Conservation (phyloP, 2,797 vertebrate genomes). For the Poecilia wingei region DNA sequence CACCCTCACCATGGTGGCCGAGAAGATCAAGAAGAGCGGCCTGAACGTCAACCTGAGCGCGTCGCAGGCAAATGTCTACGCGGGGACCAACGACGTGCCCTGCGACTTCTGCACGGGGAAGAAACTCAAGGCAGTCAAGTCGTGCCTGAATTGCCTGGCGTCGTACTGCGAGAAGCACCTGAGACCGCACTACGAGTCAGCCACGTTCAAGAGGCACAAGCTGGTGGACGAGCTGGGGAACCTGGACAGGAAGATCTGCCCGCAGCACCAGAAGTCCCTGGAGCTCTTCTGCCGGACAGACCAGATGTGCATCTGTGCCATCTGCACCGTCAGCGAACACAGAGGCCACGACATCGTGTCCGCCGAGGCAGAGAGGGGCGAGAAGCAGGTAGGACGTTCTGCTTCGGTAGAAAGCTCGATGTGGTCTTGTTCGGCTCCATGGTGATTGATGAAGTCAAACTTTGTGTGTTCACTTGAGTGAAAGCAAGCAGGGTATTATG, state of each 20-base stretch:
- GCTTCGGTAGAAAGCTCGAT: not conserved
- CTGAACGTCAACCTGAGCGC: slow-evolving; percentile 67
- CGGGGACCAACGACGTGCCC: slow-evolving; percentile 73
- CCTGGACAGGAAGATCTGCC: slow-evolving; percentile 82
- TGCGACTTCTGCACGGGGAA: slow-evolving; percentile 83
- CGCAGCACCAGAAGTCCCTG: slow-evolving; percentile 81
- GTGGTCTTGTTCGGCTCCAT: not conserved
- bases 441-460: not conserved
- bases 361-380: slow-evolving; percentile 78
- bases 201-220: slow-evolving; percentile 82
- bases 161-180: slow-evolving; percentile 85
- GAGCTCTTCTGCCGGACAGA: slow-evolving; percentile 84
- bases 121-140: slow-evolving; percentile 83
- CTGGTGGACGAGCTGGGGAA: slow-evolving; percentile 83
- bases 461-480: slow-evolving; percentile 35
- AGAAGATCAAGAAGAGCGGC: slow-evolving; percentile 84
- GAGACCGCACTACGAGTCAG: slow-evolving; percentile 81
- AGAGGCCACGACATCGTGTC: slow-evolving; percentile 79
- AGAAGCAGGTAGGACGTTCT: slow-evolving; percentile 80
- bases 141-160: slow-evolving; percentile 84
- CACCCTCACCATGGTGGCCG: slow-evolving; percentile 84
- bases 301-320: slow-evolving; percentile 82
- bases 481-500: slow-evolving; percentile 49
- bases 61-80: slow-evolving; percentile 60
- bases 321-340: slow-evolving; percentile 83